Evolutionary conservation across 2,888 invertebrate species (phyloP).

Genomic region (Drosophila kanekoi): DNA sequence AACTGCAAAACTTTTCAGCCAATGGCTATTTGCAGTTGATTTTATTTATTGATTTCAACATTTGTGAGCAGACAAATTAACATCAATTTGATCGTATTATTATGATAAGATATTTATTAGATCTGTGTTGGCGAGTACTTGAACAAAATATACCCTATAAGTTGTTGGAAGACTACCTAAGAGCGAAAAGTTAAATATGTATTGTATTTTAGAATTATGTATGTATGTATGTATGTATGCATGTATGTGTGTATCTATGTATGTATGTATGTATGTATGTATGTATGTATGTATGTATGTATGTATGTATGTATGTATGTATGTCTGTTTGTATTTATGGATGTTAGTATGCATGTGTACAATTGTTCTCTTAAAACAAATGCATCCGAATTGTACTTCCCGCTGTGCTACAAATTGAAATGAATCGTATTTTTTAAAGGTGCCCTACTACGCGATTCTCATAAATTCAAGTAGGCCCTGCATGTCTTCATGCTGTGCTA

Average conservation of each 20-base stretch:
- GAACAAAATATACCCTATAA: slow-evolving; percentile 11
- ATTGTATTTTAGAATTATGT: too few species aligned
- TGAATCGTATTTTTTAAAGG: too few species aligned
- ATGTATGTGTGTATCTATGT: background rate
- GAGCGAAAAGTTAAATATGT: background rate
- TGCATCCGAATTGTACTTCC: too few species aligned
- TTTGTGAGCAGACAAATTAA: slow-evolving; percentile 70
- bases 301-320: too few species aligned
- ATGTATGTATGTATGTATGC: too few species aligned
- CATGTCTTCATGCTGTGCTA: too few species aligned
- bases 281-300: background rate
- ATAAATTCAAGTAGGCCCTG: too few species aligned
- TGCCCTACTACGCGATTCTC: too few species aligned
- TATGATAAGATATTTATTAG: slow-evolving; percentile 20
- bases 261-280: background rate
- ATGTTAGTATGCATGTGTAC: too few species aligned
- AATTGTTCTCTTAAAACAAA: too few species aligned
- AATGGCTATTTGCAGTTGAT: slow-evolving; percentile 25
- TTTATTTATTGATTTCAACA: slow-evolving; percentile 53
- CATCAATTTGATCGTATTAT: slow-evolving; percentile 58
- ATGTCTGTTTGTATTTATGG: too few species aligned
- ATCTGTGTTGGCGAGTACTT: background rate
- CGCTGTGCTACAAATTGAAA: too few species aligned
- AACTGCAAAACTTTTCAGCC: slow-evolving; percentile 33
- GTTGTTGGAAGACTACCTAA: background rate